phyloP scores from a whole-genome alignment of 2,888 invertebrate species.

The Drosophila imparisetae region DNA sequence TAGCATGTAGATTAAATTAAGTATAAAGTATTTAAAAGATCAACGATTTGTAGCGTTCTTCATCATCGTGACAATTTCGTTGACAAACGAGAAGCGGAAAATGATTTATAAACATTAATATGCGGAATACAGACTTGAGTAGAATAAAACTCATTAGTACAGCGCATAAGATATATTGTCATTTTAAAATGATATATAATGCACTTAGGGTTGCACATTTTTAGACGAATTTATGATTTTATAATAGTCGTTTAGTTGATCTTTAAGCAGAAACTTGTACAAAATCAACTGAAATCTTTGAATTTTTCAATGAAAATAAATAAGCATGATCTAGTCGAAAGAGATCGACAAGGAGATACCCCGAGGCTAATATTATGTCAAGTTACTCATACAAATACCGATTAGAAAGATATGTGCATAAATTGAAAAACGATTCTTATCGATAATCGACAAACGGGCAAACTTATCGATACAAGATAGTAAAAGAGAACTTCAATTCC shows the following conservation, averaged over 20 bases:
- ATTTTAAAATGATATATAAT: neutral
- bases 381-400: neutral
- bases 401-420: neutral
- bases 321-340: neutral
- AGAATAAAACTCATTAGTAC: neutral
- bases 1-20: neutral
- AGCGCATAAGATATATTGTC: neutral
- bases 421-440: neutral
- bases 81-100: conserved; percentile 32
- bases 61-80: conserved; percentile 9
- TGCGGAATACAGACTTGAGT: neutral
- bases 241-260: neutral
- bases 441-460: neutral
- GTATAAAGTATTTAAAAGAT: neutral
- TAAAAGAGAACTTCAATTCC: neutral
- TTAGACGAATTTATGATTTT: neutral
- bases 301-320: neutral
- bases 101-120: conserved; percentile 8
- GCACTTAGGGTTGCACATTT: neutral
- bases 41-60: neutral
- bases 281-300: neutral
- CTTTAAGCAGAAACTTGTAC: neutral
- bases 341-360: neutral
- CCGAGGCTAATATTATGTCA: neutral
- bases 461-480: neutral